Conservation (phyloP, 2,888 invertebrate species). For the Melieria omissa region DNA sequence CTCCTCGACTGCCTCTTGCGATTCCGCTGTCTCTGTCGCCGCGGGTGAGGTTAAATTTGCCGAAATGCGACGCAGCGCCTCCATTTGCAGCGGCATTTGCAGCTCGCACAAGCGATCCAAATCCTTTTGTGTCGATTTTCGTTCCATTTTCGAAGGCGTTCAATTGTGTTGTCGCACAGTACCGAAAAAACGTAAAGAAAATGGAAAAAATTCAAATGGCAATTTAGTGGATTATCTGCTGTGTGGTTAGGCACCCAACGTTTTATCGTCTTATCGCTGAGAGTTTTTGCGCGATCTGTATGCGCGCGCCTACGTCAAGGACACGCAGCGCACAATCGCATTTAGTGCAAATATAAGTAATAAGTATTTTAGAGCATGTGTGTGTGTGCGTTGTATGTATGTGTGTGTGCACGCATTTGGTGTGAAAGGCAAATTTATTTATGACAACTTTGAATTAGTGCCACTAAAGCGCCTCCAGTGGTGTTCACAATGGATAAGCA, state of each 20-base stretch:
- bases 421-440: too few relatives aligned
- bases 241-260: neutral
- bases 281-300: neutral
- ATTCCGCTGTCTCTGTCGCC: constrained; percentile 31
- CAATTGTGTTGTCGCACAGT: constrained; percentile 9
- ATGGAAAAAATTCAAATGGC: constrained; percentile 6
- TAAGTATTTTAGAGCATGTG: neutral
- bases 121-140: constrained; percentile 49
- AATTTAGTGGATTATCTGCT: constrained; percentile 9
- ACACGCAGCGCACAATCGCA: too few relatives aligned
- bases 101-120: constrained; percentile 61
- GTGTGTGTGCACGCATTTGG: too few relatives aligned
- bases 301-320: neutral
- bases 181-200: neutral
- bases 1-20: constrained; percentile 32
- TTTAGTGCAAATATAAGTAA: neutral
- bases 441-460: too few relatives aligned
- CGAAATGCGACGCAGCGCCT: constrained; percentile 58
- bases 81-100: constrained; percentile 56
- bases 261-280: too few relatives aligned
- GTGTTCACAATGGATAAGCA: too few relatives aligned
- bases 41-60: constrained; percentile 37
- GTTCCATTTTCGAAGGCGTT: neutral
- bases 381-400: too few relatives aligned
- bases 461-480: too few relatives aligned